Evolutionary conservation across 2,888 invertebrate species (phyloP).

Genomic region (Eupeodes luniger): DNA sequence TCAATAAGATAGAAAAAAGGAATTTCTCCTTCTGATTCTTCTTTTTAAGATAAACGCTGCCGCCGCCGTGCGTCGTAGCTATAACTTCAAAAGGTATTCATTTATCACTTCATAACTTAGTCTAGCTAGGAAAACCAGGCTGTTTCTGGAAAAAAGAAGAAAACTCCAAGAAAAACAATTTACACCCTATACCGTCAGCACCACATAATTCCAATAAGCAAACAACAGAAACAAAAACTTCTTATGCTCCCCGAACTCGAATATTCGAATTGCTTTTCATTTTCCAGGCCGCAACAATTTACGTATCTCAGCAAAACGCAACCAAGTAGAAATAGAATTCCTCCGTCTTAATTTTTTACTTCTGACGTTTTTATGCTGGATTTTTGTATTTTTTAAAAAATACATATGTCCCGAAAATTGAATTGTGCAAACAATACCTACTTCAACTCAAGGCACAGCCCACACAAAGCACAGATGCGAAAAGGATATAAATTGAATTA

Average conservation of each 20-base stretch:
- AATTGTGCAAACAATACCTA: constrained; percentile 53
- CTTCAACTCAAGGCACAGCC: constrained; percentile 16
- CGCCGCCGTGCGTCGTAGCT: too few relatives aligned
- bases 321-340: constrained; percentile 44
- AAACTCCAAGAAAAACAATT: constrained; percentile 36
- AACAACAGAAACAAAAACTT: constrained; percentile 21
- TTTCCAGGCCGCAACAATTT: constrained; percentile 50
- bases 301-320: constrained; percentile 61
- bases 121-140: constrained; percentile 21
- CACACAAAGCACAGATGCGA: constrained; percentile 72
- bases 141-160: constrained; percentile 17
- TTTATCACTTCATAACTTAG: constrained; percentile 54
- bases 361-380: neutral
- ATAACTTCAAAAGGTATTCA: constrained; percentile 7
- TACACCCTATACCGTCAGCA: constrained; percentile 46
- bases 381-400: neutral
- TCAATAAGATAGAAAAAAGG: neutral
- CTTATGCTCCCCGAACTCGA: neutral
- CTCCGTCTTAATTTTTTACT: constrained; percentile 31
- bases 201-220: constrained; percentile 58
- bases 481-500: constrained; percentile 76
- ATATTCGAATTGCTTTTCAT: constrained; percentile 9
- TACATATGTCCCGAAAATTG: constrained; percentile 41
- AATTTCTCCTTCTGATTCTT: neutral
- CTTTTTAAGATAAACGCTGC: constrained; percentile 31